Evolutionary conservation across 2,888 invertebrate species (phyloP), one percentile per base, ranked within the genome.

Genomic region (Pycnomerus fuliginosus): DNA sequence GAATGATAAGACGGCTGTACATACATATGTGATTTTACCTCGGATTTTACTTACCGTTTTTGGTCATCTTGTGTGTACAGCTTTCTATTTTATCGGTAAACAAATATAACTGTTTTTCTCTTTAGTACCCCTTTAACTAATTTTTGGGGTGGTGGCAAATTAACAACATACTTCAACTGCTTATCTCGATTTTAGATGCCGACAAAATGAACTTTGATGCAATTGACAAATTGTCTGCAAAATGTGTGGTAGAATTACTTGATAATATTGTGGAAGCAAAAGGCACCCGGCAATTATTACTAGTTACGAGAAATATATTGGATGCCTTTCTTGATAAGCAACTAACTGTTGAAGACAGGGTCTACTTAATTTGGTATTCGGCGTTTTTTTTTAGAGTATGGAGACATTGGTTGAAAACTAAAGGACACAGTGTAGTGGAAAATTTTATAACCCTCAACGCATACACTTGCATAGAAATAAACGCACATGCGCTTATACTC

Each of bases 191-290:
- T 31, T 2, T 16, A 31, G 31, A 27, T 8, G 25, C 12, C 1
- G 48, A 44, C 13, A 44, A 48, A 15, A 48, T 44, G 48, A 48
- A 48, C 11, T 48, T 44, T 23, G 27, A 35, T 3, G 39, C 44
- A 7, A 33, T 39, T 1, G 31, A 44, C n/a, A 35, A 44, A 16
- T n/a, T 48, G 12, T 23, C 25, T 15, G 3, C 29, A 7, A 25
- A 3, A 14, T 8, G 5, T 12, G 7, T 16, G 12, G 34, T 3
- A 15, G 25, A 38, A 17, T 11, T 48, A 8, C 16, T 43, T 3
- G 11, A 24, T 7, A 13, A 30, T 2, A 29, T 35, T n/a, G 10
- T 25, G 1, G 22, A 33, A 3, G 29, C 27, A 3, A 16, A 33
- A 8, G 34, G 16, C 10, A 47, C 38, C 2, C 16, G 16, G 5